Base-by-base conservation (phyloP, 30 jellyfish, hydroid and myxozoan genomes). In the Turritopsis rubra region DNA sequence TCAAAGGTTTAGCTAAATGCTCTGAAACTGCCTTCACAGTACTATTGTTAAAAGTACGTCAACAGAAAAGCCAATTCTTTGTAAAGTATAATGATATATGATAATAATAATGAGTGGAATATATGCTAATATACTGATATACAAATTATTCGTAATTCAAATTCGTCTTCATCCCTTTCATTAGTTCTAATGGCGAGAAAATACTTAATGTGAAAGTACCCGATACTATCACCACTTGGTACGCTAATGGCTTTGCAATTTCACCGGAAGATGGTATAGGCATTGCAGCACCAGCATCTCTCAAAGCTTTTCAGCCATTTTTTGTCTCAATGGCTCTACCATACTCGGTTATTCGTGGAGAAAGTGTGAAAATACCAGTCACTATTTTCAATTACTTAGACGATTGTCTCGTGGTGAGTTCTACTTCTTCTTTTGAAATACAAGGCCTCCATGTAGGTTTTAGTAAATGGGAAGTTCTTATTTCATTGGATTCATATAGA, bases 181-280 rank as follows among this genome's bases (percentile, higher is more conserved):
- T 22, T 77, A 92, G 98, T n/a, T 65, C 79, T 0, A 75, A 91
- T 73, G 98, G 98, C 8, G 91, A 82, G 70, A 85, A 92, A 53
- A 79, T 84, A 7, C 28, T 92, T 22, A 85, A 81, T 18, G 98
- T 88, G 28, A 82, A 79, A 53, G 95, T 92, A 16, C 98, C 98
- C 0, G 98, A 92, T 85, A 92, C 98, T 1, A 86, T 92, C 60
- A 92, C 98, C 28, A 84, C 98, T 18, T 92, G 98, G 98, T 79
- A 92, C 66, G 98, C 96, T 19, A 92, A 91, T 81, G 98, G 92
- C 41, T 92, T 92, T 83, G 98, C 96, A 0, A 76, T 88, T 18
- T 92, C 96, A 22, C 80, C 66, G 7, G 23, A 9, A 21, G 88
- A 89, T 25, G 98, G 98, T 74, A 27, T 92, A 1, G 98, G 98